These are phyloP conservation scores for Drosophila neotestacea DNA, from an alignment of 2,888 invertebrate species.

Conservation along the genomic window DNA sequence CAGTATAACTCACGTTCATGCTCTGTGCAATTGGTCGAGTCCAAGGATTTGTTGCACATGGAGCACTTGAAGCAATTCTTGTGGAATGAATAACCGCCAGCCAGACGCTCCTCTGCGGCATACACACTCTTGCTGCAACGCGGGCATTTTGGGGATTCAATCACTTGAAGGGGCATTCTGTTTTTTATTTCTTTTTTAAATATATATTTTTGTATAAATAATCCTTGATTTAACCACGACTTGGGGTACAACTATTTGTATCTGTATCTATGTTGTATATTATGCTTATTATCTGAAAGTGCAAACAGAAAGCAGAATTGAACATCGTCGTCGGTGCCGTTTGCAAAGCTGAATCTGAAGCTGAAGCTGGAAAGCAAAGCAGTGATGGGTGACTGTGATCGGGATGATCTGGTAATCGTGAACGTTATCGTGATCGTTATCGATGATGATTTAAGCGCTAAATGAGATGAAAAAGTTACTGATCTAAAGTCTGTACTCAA, in stretches of 20 bases:
- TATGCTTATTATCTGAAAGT: constrained; percentile 77
- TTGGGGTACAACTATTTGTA: constrained; percentile 42
- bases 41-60: constrained; percentile 77
- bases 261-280: constrained; percentile 56
- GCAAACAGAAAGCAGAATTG: constrained; percentile 62
- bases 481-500: constrained; percentile 30
- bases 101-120: constrained; percentile 72
- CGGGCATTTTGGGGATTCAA: constrained; percentile 75
- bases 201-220: constrained; percentile 16
- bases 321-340: constrained; percentile 40
- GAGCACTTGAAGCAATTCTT: constrained; percentile 78
- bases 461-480: constrained; percentile 45
- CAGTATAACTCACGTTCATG: constrained; percentile 73
- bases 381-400: constrained; percentile 1
- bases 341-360: constrained; percentile 30
- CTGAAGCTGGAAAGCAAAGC: constrained; percentile 16
- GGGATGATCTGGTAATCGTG: not conserved
- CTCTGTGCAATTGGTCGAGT: constrained; percentile 74
- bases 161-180: constrained; percentile 72
- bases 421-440: constrained; percentile 9
- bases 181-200: constrained; percentile 12
- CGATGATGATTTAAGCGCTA: constrained; percentile 47
- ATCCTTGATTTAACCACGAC: constrained; percentile 39
- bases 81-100: constrained; percentile 75
- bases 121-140: constrained; percentile 74